Conservation (phyloP, 1,140 invertebrate species). For the Philaenus spumarius region DNA sequence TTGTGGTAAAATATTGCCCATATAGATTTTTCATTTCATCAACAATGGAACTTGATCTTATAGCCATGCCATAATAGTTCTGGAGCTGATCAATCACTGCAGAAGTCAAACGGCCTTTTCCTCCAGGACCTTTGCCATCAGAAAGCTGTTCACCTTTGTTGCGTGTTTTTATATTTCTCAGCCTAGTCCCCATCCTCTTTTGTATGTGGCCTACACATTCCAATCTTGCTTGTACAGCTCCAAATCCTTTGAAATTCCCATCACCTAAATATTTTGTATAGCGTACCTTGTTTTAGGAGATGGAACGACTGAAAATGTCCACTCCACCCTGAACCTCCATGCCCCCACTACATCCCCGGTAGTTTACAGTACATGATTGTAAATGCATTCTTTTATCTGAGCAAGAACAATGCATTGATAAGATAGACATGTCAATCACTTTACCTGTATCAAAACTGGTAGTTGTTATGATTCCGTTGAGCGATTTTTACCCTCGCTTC, state of each 20-base stretch:
- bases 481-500: background rate
- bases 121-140: background rate
- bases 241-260: too few relatives aligned
- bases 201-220: constrained; percentile 28
- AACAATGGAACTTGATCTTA: background rate
- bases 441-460: background rate
- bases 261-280: too few relatives aligned
- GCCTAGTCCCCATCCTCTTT: constrained; percentile 29
- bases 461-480: background rate
- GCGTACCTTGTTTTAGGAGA: too few relatives aligned
- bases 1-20: background rate
- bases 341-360: background rate
- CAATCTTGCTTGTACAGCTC: constrained; percentile 24
- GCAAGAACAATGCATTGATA: background rate
- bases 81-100: background rate
- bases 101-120: background rate
- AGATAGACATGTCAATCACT: background rate
- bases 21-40: background rate
- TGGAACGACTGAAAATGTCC: background rate
- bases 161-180: constrained; percentile 6
- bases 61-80: background rate
- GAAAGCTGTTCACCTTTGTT: background rate
- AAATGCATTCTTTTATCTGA: background rate
- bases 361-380: background rate
- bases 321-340: background rate